These are phyloP conservation scores for Cryptus viduatorius DNA, from an alignment of 2,888 invertebrate species.

Conservation along the genomic window DNA sequence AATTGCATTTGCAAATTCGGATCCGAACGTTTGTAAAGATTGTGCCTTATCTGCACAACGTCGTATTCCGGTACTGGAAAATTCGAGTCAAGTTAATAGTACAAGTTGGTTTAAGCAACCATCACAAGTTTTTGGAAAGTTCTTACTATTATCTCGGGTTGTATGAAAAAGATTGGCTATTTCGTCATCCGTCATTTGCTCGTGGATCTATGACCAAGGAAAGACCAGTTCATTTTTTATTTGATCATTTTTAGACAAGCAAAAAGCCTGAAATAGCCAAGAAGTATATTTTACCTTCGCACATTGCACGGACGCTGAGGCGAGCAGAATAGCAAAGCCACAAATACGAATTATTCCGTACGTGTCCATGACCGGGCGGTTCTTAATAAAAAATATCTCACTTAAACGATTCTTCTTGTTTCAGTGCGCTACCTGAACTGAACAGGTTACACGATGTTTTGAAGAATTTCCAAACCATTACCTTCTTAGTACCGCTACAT, in stretches of 20 bases:
- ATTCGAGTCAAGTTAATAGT: not conserved
- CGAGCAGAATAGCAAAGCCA: not conserved
- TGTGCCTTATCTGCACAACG: not conserved
- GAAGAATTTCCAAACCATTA: too few relatives aligned
- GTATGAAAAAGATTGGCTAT: not conserved
- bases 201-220: not conserved
- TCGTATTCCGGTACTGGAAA: conserved; percentile 8
- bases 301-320: not conserved
- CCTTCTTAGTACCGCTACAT: too few relatives aligned
- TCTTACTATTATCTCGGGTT: not conserved
- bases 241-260: not conserved
- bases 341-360: not conserved
- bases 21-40: too few relatives aligned
- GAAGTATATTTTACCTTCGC: not conserved
- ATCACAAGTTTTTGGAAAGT: not conserved
- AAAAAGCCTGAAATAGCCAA: too few relatives aligned
- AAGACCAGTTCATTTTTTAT: not conserved
- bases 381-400: not conserved
- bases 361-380: not conserved
- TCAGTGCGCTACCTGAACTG: too few relatives aligned
- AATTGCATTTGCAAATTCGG: not conserved
- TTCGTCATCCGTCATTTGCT: not conserved
- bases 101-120: not conserved
- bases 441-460: too few relatives aligned
- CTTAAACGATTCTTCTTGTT: not conserved